phyloP scores from a whole-genome alignment of 2,797 vertebrate species.

The Austrolebias charrua region DNA sequence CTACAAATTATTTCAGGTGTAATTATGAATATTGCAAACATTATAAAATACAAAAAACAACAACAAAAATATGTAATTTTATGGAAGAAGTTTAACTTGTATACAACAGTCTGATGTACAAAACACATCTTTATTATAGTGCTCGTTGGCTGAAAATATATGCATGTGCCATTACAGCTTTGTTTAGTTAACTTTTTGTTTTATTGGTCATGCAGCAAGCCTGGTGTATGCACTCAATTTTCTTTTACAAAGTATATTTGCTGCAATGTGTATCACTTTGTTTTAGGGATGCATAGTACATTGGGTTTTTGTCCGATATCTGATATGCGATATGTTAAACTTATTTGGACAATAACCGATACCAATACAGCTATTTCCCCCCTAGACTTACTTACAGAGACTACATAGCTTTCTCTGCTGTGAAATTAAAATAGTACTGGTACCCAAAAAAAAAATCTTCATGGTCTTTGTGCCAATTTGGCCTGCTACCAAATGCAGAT shows the following conservation, averaged over 20 bases:
- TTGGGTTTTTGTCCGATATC: no score
- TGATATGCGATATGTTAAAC: no score
- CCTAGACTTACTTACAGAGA: no score
- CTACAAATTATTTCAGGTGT: not conserved
- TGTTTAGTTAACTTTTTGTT: not conserved
- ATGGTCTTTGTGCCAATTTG: no score
- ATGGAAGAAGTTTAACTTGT: not conserved
- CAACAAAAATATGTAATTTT: not conserved
- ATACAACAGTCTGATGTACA: not conserved
- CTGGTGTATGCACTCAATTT: not conserved
- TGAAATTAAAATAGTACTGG: no score
- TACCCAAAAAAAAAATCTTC: no score
- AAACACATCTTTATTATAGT: not conserved
- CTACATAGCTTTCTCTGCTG: no score
- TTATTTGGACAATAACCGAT: no score
- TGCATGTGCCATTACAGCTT: not conserved
- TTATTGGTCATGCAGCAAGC: not conserved
- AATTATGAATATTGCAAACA: conserved; percentile 1
- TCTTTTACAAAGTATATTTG: not conserved
- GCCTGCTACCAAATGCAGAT: no score
- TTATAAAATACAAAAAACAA: not conserved
- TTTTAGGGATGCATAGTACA: no score
- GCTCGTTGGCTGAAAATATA: not conserved
- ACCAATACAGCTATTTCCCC: no score
- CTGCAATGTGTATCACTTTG: no score